Percentiles rank a stretch among this genome's conserved stretches.
phyloP scores from a whole-genome alignment of 2,797 vertebrate genomes.

The Sciaenops ocellatus region DNA sequence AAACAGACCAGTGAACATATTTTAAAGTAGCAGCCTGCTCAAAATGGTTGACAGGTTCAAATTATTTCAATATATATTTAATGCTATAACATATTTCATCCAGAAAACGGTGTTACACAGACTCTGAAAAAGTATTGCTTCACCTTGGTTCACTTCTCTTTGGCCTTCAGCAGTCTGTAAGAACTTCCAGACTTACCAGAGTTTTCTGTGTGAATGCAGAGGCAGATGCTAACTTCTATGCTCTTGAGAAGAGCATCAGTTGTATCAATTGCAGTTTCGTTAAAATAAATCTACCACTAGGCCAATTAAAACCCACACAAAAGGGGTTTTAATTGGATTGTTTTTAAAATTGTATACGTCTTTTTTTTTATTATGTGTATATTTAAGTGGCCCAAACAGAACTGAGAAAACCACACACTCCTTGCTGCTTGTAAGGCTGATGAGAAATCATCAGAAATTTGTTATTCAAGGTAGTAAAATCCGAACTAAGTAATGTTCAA shows the following conservation, averaged over 20 bases:
- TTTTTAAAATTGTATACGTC: slow-evolving; percentile 7
- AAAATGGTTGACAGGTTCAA: background rate
- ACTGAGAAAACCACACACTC: background rate
- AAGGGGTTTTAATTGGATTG: background rate
- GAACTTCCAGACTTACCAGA: background rate
- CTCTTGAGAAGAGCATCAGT: background rate
- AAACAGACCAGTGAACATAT: background rate
- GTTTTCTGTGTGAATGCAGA: background rate
- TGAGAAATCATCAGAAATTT: slow-evolving; percentile 1
- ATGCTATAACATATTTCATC: background rate
- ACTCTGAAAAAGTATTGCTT: background rate
- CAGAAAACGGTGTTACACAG: background rate
- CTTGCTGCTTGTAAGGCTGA: background rate
- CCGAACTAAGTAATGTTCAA: background rate
- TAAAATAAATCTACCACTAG: slow-evolving; percentile 12
- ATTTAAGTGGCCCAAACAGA: background rate
- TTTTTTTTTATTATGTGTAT: too few relatives aligned
- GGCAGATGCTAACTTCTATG: background rate
- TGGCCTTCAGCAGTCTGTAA: background rate
- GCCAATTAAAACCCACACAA: background rate
- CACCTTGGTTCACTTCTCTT: slow-evolving; percentile 2
- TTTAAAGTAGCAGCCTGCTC: background rate
- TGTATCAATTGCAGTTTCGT: background rate
- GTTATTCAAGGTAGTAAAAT: background rate
- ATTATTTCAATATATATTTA: background rate